Base-by-base conservation (phyloP, 2,797 vertebrate genomes). In the Onychomys torridus region DNA sequence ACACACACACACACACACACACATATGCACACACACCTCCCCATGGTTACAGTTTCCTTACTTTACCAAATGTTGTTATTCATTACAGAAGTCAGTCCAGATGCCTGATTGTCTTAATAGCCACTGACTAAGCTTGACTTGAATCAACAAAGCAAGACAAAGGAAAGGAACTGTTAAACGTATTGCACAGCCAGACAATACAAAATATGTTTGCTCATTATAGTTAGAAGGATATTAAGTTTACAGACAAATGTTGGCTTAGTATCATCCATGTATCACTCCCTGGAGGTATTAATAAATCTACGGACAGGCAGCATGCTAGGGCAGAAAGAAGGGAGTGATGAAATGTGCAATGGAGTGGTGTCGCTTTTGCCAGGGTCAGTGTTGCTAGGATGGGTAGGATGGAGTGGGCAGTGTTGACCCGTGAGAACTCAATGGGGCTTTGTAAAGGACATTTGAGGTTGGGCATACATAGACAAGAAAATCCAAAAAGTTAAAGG, bases 71-170 rank as follows among this genome's bases (percentile, higher is more conserved):
- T 37, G 2, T 82, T 91, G n/a, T 93, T 55, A 78, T 52, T 4
- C 52, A 37, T 90, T 9, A 76, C 8, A 61, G 59, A 21, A n/a
- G 17, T 14, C 63, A 85, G 19, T 8, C 27, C 17, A 69, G 63
- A 90, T 92, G 46, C 71, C n/a, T 91, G 34, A 69, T 85, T 40
- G 37, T 92, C 37, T 89, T 91, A 34, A 23, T 73, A 92, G 93
- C 89, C 43, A 37, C 46, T 82, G 43, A 79, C 5, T 40, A 81
- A 89, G 43, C 52, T 27, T 37, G 73, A 82, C n/a, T 37, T 79
- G 65, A 95, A 71, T 55, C 63, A 57, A 55, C 76, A 88, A 88
- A 77, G 59, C 34, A 84, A 93, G 29, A 49, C 55, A 88, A 89
- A 82, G 69, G 77, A 87, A 79, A 52, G 14, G n/a, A 90, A 92